Evolutionary conservation across 2,888 invertebrate species (phyloP), one percentile per base, ranked within the genome.

Genomic region (Danaus chrysippus): DNA sequence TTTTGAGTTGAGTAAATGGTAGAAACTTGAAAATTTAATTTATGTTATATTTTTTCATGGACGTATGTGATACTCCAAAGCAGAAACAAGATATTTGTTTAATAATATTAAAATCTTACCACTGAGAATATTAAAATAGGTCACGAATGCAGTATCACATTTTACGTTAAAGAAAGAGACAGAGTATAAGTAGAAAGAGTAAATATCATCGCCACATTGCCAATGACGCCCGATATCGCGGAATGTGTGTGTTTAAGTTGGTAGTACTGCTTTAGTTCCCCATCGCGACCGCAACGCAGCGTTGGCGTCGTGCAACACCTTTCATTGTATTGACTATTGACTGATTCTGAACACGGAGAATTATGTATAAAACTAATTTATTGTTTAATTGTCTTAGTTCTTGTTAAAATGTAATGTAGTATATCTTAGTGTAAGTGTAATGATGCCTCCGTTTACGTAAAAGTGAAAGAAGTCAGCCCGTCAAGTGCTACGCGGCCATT

Each of bases 271-370:
- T 68, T 86, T 90, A 91, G 91, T 91, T 91, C 86, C 83, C 87
- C 86, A 90, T 91, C 89, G 92, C 90, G 90, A 83, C 91, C 91
- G 88, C 90, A 83, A 78, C 86, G 90, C 71, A 86, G 91, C 89
- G 92, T 92, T 93, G 89, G 91, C 89, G 91, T 92, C 92, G 92
- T 92, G 92, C 92, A 92, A 93, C 93, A 93, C 93, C 93, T 93
- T 93, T 93, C 93, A 93, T 93, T 93, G 93, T 93, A 93, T 93
- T 93, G 93, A 93, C 93, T 93, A 93, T 93, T 93, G 93, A 93
- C 93, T 93, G 92, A 92, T 88, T 92, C 92, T 89, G 91, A 91
- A 90, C 87, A 91, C 91, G 91, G 84, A 87, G 88, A 90, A 91
- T 92, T 91, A 92, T 92, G 92, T 92, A 92, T 92, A 93, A 92